Evolutionary conservation across 2,113 vertebrate species (phyloP).

Genomic region (Chroicocephalus ridibundus): DNA sequence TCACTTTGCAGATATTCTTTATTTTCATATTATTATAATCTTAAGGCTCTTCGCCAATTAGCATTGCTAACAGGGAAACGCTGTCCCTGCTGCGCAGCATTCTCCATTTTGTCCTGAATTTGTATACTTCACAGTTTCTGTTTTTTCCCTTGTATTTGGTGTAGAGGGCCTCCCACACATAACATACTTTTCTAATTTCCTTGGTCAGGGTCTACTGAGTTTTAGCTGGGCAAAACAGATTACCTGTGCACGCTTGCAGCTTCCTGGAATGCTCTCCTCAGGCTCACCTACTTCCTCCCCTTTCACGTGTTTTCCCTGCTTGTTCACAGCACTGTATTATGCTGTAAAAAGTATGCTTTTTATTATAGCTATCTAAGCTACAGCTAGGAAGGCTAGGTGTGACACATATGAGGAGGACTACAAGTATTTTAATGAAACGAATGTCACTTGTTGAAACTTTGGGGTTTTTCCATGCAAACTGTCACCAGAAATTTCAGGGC

Average conservation of each 20-base stretch:
- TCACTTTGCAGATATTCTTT: background rate
- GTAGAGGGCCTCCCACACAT: background rate
- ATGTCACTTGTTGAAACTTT: background rate
- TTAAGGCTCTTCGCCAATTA: background rate
- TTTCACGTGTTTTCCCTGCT: background rate
- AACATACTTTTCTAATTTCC: background rate
- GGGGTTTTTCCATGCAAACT: background rate
- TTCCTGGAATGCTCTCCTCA: background rate
- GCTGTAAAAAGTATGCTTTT: background rate
- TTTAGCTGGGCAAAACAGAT: background rate
- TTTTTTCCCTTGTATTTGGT: background rate
- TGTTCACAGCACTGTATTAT: background rate
- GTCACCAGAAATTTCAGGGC: background rate
- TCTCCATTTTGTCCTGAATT: background rate
- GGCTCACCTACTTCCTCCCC: background rate
- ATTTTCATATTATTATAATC: background rate
- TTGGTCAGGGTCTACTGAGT: background rate
- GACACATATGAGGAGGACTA: background rate
- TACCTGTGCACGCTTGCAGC: background rate
- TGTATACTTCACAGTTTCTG: background rate
- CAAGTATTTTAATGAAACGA: background rate
- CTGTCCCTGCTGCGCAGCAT: rapidly evolving
- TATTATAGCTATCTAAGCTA: background rate
- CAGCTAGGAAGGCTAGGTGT: background rate
- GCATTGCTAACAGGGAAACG: background rate